A percentile compares a stretch with the other conserved stretches of the same genome.
phyloP scores from a whole-genome alignment of 2,113 vertebrate species.

The Mustela nigripes region DNA sequence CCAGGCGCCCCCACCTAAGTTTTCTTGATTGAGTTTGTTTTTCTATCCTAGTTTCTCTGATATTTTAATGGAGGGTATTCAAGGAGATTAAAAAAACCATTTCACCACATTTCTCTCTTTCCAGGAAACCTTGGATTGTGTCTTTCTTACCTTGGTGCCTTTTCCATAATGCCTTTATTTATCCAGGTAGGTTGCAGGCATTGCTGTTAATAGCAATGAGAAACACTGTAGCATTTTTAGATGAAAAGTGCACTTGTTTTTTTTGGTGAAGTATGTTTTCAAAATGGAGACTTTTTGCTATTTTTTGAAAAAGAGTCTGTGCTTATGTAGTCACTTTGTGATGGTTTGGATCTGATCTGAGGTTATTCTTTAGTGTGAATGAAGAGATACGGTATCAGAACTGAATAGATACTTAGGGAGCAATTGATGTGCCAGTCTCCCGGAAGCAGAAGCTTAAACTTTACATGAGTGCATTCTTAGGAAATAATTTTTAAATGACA shows the following conservation, averaged over 20 bases:
- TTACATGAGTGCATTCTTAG: slow-evolving; percentile 14
- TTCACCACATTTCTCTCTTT: neutral
- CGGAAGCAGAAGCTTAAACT: slow-evolving; percentile 6
- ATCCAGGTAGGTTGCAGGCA: neutral
- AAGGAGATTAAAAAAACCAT: neutral
- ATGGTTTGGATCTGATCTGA: slow-evolving; percentile 16
- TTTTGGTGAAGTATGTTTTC: neutral
- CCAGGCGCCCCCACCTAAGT: neutral
- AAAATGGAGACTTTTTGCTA: neutral
- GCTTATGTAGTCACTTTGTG: slow-evolving; percentile 16
- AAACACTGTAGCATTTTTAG: neutral
- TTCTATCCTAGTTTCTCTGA: neutral
- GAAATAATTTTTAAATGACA: slow-evolving; percentile 31
- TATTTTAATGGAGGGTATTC: neutral
- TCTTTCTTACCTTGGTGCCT: neutral
- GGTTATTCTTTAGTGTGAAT: slow-evolving; percentile 30
- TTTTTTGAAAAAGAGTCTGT: neutral
- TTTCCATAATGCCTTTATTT: neutral
- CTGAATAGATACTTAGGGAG: slow-evolving; percentile 38
- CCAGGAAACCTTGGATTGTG: neutral
- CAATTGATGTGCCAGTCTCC: slow-evolving; percentile 20
- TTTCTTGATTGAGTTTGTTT: neutral
- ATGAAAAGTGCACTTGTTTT: neutral
- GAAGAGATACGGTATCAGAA: neutral
- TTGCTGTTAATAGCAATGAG: slow-evolving; percentile 13